phyloP scores from a whole-genome alignment of 2,797 vertebrate species.

The Phrynocephalus guinanensis region DNA sequence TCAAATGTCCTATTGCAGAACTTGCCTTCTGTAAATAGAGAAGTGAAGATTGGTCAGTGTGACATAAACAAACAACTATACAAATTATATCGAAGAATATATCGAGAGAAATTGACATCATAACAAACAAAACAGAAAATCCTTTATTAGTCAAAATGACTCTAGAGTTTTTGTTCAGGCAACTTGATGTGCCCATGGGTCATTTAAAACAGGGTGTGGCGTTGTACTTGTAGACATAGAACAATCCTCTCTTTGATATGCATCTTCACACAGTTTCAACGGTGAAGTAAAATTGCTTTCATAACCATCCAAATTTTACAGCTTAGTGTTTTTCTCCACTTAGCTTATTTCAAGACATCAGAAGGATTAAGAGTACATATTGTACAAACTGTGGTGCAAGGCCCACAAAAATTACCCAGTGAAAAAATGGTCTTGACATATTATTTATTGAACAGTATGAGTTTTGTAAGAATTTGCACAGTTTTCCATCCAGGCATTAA shows the following conservation, averaged over 20 bases:
- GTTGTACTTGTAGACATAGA: too few relatives aligned
- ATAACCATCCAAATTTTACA: not conserved
- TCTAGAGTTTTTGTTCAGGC: not conserved
- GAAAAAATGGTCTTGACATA: not conserved
- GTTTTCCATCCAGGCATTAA: too few relatives aligned
- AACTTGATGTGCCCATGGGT: not conserved
- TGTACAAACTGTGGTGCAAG: not conserved
- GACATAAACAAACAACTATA: slow-evolving; percentile 3
- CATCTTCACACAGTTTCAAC: not conserved
- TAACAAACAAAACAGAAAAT: not conserved
- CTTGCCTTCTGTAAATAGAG: slow-evolving; percentile 68
- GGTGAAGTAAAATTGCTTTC: not conserved
- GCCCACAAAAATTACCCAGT: not conserved
- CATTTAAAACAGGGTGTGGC: not conserved
- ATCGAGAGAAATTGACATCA: not conserved
- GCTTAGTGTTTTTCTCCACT: not conserved
- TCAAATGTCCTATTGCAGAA: slow-evolving; percentile 85
- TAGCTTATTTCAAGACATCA: not conserved
- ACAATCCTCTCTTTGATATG: not conserved
- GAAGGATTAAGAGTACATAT: not conserved
- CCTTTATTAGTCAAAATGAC: not conserved
- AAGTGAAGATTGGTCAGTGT: slow-evolving; percentile 26
- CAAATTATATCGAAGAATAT: not conserved
- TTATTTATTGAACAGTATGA: not conserved
- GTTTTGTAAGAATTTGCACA: not conserved